Percentiles rank a stretch among this genome's conserved stretches.
Evolutionary conservation across 1,140 invertebrate species (phyloP).

Genomic region (Pogonomyrmex californicus): DNA sequence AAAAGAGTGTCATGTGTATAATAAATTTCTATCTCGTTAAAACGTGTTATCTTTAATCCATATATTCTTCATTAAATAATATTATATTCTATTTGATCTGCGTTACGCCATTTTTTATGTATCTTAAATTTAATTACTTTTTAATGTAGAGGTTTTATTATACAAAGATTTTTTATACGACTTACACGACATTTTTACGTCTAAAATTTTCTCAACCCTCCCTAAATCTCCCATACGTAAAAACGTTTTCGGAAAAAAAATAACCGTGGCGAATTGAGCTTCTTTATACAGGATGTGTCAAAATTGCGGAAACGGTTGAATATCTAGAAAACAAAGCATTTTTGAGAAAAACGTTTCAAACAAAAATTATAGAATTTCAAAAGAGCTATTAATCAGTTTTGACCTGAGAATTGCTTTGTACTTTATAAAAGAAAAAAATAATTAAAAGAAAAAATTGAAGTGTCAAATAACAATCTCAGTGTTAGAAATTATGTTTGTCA

Average conservation of each 20-base stretch:
- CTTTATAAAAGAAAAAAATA: too few relatives aligned
- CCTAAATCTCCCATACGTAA: conserved; percentile 8
- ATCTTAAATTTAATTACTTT: neutral
- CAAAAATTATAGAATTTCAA: too few relatives aligned
- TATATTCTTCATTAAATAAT: neutral
- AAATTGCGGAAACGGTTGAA: too few relatives aligned
- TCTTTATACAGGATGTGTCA: conserved; percentile 1
- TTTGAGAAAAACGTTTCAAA: too few relatives aligned
- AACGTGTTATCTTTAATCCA: neutral
- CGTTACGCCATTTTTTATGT: neutral
- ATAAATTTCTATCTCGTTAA: neutral
- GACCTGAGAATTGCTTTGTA: too few relatives aligned
- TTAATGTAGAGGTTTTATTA: too few relatives aligned
- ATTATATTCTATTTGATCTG: neutral
- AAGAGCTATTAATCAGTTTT: too few relatives aligned
- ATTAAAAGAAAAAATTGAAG: too few relatives aligned
- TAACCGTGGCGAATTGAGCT: conserved; percentile 10
- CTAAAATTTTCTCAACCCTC: conserved; percentile 16
- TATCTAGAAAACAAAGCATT: too few relatives aligned
- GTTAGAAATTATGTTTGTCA: too few relatives aligned
- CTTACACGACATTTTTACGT: neutral
- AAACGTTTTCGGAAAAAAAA: conserved; percentile 24
- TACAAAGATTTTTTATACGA: neutral
- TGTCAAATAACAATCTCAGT: too few relatives aligned
- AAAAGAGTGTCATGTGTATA: too few relatives aligned